Evolutionary conservation across 1,140 invertebrate genomes (phyloP), one percentile per base, ranked within the genome.

Genomic region (Orius insidiosus): DNA sequence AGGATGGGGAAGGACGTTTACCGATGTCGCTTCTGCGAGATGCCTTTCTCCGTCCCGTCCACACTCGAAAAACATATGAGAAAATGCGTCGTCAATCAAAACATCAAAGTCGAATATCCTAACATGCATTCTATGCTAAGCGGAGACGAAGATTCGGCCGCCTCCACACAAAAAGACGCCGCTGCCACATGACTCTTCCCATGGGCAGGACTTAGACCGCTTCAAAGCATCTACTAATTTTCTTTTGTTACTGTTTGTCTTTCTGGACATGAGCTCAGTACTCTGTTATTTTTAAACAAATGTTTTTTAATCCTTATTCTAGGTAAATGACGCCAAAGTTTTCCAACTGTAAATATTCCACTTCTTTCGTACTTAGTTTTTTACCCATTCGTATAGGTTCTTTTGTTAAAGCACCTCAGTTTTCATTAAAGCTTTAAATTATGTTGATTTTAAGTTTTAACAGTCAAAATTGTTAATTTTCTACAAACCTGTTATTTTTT

Each of bases 51-150:
- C 2, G 95, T 99, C 13, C 90, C 96, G 11, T 96, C 90, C 39
- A 99, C 96, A 0, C 69, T 99, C 24, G 96, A 99, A 66, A 99
- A 99, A 63, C 96, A 99, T 68, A 99, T 98, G 95, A 71, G 96
- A 14, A 98, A 98, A 66, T 99, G 96, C 68, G 93, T 98, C 33
- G 94, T 98, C 46, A 94, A 93, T 63, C 86, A 90, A 63, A 72
- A 70, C 53, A 69, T 64, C 49, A 65, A 68, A 52, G 60, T 53
- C 15, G 63, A 56, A 32, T 81, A 78, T 10, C 71, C 73, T 5
- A 67, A 68, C 58, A 61, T 67, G 48, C 63, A 61, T 62, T 64
- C 48, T 58, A 53, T 53, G 33, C 48, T 54, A 42, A 50, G 48
- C 48, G 30, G 49, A 42, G 54, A 55, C 41, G 54, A 53, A 30